These are phyloP conservation scores for Adela reaumurella DNA, from an alignment of 2,888 invertebrate genomes.

Conservation along the genomic window DNA sequence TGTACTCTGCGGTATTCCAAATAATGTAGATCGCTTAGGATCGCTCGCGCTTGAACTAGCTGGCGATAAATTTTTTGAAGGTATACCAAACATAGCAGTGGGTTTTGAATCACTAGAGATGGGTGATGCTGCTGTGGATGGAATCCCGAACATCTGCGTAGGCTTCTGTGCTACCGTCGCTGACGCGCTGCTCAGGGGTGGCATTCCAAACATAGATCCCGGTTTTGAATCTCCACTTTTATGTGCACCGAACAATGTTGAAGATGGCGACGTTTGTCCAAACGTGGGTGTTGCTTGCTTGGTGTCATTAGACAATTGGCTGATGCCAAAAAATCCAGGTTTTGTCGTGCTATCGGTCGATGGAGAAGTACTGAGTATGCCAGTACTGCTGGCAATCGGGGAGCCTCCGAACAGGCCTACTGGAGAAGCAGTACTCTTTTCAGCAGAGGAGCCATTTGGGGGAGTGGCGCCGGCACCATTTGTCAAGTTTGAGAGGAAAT, in stretches of 20 bases:
- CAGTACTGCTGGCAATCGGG: conserved; percentile 9
- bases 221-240: too few species aligned
- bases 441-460: conserved; percentile 25
- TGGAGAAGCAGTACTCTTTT: conserved; percentile 21
- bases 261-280: too few species aligned
- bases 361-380: conserved; percentile 1
- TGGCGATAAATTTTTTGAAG: too few species aligned
- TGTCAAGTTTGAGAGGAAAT: conserved; percentile 56
- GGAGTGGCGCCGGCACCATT: conserved; percentile 34
- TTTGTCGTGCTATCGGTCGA: neutral
- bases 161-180: conserved; percentile 21
- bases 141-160: conserved; percentile 7
- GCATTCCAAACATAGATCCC: conserved; percentile 17
- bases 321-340: too few species aligned
- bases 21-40: too few species aligned
- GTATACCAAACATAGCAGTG: neutral
- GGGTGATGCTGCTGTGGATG: too few species aligned
- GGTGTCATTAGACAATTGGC: too few species aligned
- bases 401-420: conserved; percentile 26
- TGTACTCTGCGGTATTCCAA: too few species aligned
- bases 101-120: neutral
- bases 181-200: conserved; percentile 2
- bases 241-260: too few species aligned
- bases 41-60: too few species aligned
- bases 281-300: too few species aligned